Evolutionary conservation across 2,797 vertebrate genomes (phyloP).

Genomic region (Lepilemur septentrionalis): DNA sequence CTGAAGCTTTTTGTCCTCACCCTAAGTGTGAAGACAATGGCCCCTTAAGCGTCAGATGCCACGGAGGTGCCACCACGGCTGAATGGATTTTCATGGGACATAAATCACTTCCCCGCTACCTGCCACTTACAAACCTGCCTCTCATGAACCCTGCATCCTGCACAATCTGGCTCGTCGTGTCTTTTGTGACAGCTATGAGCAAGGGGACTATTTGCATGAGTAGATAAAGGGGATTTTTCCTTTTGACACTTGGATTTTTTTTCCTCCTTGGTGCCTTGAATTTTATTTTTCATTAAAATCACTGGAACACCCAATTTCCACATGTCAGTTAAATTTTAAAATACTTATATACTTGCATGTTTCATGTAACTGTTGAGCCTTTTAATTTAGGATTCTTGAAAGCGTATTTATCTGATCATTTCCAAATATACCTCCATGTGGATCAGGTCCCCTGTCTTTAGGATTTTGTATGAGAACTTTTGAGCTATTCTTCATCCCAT

Average conservation of each 20-base stretch:
- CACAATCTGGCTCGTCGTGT: background rate
- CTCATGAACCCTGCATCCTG: slow-evolving; percentile 64
- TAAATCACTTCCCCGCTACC: slow-evolving; percentile 75
- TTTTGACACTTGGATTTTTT: background rate
- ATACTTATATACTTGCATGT: background rate
- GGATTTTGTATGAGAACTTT: background rate
- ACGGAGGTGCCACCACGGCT: slow-evolving; percentile 3
- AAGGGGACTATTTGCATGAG: background rate
- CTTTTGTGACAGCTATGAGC: background rate
- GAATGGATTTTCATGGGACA: slow-evolving; percentile 72
- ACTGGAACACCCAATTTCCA: background rate
- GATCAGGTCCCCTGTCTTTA: background rate
- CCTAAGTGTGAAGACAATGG: slow-evolving; percentile 17
- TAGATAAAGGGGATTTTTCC: background rate
- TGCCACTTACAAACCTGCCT: slow-evolving; percentile 60
- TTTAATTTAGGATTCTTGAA: slow-evolving; percentile 5
- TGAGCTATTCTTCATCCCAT: background rate
- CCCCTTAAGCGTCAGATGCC: background rate
- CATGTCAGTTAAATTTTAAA: slow-evolving; percentile 7
- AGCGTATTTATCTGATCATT: background rate
- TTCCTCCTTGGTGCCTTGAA: background rate
- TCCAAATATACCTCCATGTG: background rate
- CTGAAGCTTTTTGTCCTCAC: slow-evolving; percentile 9
- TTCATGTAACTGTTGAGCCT: background rate
- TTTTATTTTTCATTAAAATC: slow-evolving; percentile 7